Conservation (phyloP, 1,140 invertebrate species). For the Hycleus cichorii region DNA sequence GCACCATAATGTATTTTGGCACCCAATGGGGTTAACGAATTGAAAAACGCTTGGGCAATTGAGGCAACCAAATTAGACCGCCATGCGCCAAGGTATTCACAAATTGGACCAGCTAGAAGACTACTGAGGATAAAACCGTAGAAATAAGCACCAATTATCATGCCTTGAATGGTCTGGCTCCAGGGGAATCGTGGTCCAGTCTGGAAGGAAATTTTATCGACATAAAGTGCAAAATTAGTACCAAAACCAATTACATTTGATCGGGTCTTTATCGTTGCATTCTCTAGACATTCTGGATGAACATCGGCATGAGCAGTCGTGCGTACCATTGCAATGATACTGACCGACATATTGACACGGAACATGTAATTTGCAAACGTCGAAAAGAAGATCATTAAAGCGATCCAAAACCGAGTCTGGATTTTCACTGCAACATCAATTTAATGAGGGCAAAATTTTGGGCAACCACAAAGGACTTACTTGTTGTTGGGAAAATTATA, state of each 20-base stretch:
- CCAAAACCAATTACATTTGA: background rate
- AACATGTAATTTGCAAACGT: constrained; percentile 67
- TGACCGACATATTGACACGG: constrained; percentile 65
- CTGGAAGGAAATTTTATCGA: background rate
- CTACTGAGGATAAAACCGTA: constrained; percentile 44
- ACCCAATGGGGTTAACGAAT: background rate
- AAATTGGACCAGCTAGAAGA: constrained; percentile 17
- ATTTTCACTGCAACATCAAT: background rate
- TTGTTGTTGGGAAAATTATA: too few species aligned
- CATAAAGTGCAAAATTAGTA: background rate
- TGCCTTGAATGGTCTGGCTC: constrained; percentile 50
- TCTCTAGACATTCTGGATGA: constrained; percentile 23
- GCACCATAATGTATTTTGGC: background rate
- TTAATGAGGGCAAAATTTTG: too few species aligned
- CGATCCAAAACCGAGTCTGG: constrained; percentile 46
- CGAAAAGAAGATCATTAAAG: constrained; percentile 62
- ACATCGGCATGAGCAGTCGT: background rate
- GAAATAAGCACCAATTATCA: constrained; percentile 56
- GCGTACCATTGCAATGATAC: constrained; percentile 60
- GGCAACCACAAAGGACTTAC: too few species aligned
- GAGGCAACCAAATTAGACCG: background rate
- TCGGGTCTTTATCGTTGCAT: too few species aligned
- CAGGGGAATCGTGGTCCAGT: constrained; percentile 43
- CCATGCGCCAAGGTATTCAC: constrained; percentile 36
- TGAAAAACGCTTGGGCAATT: background rate